Percentiles rank a stretch among this genome's conserved stretches.
Evolutionary conservation across 2,888 invertebrate species (phyloP).

Genomic region (Monopis laevigella): DNA sequence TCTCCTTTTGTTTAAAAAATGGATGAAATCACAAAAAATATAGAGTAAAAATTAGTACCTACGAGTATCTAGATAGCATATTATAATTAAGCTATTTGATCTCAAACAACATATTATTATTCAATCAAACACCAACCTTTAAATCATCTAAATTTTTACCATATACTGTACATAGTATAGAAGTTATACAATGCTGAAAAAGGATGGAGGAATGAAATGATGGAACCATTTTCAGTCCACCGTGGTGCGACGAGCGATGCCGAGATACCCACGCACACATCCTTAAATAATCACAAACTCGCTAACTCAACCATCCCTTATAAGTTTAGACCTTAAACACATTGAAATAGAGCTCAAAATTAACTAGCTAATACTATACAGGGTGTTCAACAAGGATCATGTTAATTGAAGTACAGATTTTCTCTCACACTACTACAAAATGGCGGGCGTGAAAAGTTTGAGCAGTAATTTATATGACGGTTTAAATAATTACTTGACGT

Average conservation of each 20-base stretch:
- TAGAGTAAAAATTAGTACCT: no score
- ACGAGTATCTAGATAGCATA: no score
- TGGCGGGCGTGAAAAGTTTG: conserved; percentile 58
- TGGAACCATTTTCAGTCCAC: conserved; percentile 60
- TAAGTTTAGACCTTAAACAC: background rate
- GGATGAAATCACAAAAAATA: no score
- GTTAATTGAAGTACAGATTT: conserved; percentile 24
- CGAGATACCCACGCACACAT: conserved; percentile 37
- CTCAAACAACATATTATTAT: background rate
- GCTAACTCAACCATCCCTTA: conserved; percentile 1
- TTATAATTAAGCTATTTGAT: no score
- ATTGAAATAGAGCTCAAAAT: background rate
- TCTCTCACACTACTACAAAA: conserved; percentile 32
- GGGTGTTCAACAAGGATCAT: conserved; percentile 1
- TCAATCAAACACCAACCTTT: background rate
- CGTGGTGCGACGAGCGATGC: conserved; percentile 18
- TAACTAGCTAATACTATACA: background rate
- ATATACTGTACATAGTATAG: conserved; percentile 32
- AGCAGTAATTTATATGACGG: conserved; percentile 67
- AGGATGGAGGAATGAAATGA: conserved; percentile 59
- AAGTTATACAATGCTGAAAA: conserved; percentile 56
- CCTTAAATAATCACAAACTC: conserved; percentile 15
- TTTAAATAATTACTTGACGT: conserved; percentile 66
- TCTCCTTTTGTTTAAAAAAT: no score
- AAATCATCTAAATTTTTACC: conserved; percentile 9